Evolutionary conservation across 2,797 vertebrate species (phyloP).

Genomic region (Pipistrellus pipistrellus): DNA sequence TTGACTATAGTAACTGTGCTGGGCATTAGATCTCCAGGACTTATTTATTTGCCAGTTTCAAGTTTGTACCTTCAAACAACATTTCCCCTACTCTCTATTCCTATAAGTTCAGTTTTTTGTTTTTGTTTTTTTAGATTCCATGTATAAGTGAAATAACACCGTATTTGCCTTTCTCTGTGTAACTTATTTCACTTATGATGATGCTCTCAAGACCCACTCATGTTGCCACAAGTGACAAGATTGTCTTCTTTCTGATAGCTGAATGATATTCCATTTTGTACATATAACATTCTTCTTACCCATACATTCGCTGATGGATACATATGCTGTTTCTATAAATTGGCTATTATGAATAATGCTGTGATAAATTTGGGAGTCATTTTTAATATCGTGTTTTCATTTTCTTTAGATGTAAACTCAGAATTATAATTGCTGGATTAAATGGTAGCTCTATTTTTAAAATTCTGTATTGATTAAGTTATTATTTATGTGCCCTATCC

Average conservation of each 20-base stretch:
- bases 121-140: not conserved
- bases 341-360: not conserved
- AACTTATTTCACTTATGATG: not conserved
- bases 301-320: not conserved
- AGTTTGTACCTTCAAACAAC: not conserved
- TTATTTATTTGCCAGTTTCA: not conserved
- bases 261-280: not conserved
- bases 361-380: not conserved
- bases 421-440: not conserved
- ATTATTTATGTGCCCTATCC: too few relatives aligned
- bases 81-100: not conserved
- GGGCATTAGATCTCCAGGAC: not conserved
- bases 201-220: not conserved
- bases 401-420: not conserved
- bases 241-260: not conserved
- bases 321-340: not conserved
- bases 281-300: not conserved
- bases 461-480: too few relatives aligned
- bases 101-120: not conserved
- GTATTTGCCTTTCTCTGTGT: not conserved
- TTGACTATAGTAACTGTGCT: not conserved
- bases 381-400: not conserved
- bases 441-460: not conserved
- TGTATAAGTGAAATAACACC: not conserved
- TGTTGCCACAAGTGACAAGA: not conserved